Evolutionary conservation across 1,140 invertebrate genomes (phyloP).

Genomic region (Maniola jurtina): DNA sequence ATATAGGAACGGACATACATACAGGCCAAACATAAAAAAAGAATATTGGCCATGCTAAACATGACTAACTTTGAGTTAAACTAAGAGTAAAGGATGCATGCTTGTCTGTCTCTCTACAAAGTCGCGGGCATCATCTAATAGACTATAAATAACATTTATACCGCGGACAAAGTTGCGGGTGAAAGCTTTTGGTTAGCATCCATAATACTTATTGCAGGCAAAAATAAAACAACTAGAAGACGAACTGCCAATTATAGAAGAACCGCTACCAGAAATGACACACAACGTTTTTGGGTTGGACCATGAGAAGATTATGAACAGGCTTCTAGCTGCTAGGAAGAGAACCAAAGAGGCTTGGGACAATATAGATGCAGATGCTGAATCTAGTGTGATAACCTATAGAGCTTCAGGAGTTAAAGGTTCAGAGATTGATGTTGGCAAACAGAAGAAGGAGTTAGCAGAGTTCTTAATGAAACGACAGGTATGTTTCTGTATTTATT

Average conservation of each 20-base stretch:
- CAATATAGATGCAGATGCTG: constrained; percentile 36
- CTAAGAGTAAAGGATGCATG: no score
- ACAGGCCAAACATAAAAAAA: no score
- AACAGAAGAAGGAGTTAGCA: constrained; percentile 58
- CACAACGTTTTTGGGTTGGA: constrained; percentile 85
- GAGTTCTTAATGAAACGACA: constrained; percentile 66
- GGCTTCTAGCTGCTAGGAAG: constrained; percentile 72
- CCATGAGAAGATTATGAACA: constrained; percentile 81
- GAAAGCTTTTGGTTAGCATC: no score
- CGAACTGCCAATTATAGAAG: constrained; percentile 50
- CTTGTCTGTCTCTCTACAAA: no score
- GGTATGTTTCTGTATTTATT: constrained; percentile 37
- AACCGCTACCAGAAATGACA: constrained; percentile 81
- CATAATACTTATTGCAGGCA: no score
- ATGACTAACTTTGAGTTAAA: no score
- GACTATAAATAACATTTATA: no score
- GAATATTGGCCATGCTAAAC: no score
- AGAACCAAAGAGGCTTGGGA: constrained; percentile 78
- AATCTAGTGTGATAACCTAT: constrained; percentile 53
- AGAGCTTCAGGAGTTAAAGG: constrained; percentile 28
- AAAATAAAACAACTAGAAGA: constrained; percentile 74
- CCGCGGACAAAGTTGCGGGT: no score
- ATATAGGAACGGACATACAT: no score
- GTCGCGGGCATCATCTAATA: no score
- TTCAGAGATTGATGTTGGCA: constrained; percentile 36